Evolutionary conservation across 2,113 vertebrate genomes (phyloP).

Genomic region (Colistium nudipinnis): DNA sequence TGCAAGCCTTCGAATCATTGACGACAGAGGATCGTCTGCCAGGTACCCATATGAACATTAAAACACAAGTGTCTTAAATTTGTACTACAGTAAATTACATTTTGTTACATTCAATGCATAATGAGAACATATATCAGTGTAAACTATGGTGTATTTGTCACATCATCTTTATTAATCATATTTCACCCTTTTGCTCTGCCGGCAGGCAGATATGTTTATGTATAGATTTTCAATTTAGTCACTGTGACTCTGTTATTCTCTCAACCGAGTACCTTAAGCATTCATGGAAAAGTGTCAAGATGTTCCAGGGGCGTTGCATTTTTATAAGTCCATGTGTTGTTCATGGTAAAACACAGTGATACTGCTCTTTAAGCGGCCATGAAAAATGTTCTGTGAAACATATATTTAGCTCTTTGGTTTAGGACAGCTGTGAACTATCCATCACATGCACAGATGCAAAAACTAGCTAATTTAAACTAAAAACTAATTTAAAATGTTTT

Average conservation of each 20-base stretch:
- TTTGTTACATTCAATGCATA: too few relatives aligned
- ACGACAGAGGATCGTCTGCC: too few relatives aligned
- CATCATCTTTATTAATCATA: neutral
- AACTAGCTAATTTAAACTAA: neutral
- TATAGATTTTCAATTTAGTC: neutral
- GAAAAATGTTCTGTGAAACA: neutral
- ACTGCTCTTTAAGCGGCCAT: neutral
- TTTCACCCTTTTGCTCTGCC: neutral
- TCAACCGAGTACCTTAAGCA: neutral
- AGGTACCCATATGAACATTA: too few relatives aligned
- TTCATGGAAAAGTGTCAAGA: neutral
- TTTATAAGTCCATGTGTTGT: neutral
- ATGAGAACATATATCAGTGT: neutral
- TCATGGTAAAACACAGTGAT: neutral
- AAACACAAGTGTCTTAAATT: too few relatives aligned
- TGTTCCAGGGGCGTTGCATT: neutral
- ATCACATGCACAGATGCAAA: neutral
- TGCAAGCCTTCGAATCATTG: too few relatives aligned
- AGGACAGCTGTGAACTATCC: neutral
- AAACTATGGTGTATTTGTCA: neutral
- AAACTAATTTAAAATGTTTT: conserved; percentile 3
- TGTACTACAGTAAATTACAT: too few relatives aligned
- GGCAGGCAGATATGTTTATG: neutral
- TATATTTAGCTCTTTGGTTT: neutral
- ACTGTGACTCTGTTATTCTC: neutral